Conservation (phyloP, 2,113 vertebrate species). For the Takifugu bimaculatus region DNA sequence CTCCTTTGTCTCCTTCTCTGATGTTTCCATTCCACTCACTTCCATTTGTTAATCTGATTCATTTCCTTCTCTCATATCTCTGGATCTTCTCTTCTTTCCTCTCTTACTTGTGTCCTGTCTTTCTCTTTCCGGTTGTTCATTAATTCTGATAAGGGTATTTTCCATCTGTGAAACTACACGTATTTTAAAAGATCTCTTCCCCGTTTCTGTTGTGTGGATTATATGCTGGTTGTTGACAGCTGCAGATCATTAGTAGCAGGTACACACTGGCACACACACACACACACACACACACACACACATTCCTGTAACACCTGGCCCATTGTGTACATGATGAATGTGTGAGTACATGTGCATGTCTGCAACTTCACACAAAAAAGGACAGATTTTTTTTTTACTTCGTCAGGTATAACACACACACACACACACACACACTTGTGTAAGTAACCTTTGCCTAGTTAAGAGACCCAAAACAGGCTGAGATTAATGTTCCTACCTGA, state of each 20-base stretch:
- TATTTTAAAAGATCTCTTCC: background rate
- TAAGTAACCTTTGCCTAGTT: conserved; percentile 35
- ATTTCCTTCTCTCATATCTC: background rate
- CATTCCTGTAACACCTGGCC: conserved; percentile 34
- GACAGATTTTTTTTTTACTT: conserved; percentile 29
- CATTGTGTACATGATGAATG: conserved; percentile 4
- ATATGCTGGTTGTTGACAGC: conserved; percentile 32
- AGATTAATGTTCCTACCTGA: conserved; percentile 55
- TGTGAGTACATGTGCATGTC: conserved; percentile 9
- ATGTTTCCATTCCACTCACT: conserved; percentile 16
- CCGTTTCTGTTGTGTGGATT: background rate
- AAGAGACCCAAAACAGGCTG: conserved; percentile 37
- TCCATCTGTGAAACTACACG: too few relatives aligned
- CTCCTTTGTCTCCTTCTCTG: conserved; percentile 18
- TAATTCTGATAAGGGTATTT: background rate
- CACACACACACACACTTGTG: conserved; percentile 10
- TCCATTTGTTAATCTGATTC: background rate
- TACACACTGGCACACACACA: conserved; percentile 24
- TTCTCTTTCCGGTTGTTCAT: background rate
- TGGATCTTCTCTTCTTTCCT: background rate
- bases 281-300: conserved; percentile 10
- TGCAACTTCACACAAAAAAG: conserved; percentile 4
- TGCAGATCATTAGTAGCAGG: conserved; percentile 61
- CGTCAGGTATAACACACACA: conserved; percentile 19
- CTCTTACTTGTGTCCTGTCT: background rate